Percentiles rank a stretch among this genome's conserved stretches.
These are phyloP conservation scores for Cairina moschata DNA, from an alignment of 2,113 vertebrate species.

Conservation along the genomic window DNA sequence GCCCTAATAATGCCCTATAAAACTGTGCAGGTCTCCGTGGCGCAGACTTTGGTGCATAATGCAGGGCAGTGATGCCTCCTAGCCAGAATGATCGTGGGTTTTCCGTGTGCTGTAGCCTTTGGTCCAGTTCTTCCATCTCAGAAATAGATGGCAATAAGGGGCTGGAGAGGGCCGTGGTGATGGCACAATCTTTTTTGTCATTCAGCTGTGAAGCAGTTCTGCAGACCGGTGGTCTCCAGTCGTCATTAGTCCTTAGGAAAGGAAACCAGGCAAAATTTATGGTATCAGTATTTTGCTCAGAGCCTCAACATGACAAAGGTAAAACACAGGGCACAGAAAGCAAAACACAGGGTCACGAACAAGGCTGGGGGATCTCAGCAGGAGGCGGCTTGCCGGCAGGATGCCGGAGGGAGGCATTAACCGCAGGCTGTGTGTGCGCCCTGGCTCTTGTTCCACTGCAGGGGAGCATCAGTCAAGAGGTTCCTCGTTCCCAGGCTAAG, in stretches of 20 bases:
- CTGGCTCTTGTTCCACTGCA: not conserved
- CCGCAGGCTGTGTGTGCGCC: not conserved
- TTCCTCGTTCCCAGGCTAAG: not conserved
- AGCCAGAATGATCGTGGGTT: not conserved
- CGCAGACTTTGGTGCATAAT: not conserved
- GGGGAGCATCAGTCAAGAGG: not conserved
- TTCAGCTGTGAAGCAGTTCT: not conserved
- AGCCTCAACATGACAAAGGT: not conserved
- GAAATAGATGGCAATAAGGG: not conserved
- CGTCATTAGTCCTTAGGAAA: not conserved
- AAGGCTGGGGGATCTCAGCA: not conserved
- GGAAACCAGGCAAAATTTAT: not conserved
- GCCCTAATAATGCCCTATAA: not conserved
- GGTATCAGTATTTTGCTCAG: not conserved
- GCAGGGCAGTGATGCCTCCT: not conserved
- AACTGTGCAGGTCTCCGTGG: not conserved
- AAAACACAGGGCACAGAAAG: not conserved
- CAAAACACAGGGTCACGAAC: not conserved
- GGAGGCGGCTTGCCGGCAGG: not conserved
- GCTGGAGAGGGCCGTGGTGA: not conserved
- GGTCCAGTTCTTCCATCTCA: not conserved
- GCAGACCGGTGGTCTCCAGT: not conserved
- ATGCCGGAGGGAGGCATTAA: not conserved
- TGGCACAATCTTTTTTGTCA: not conserved
- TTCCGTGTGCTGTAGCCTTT: not conserved